A percentile compares a stretch with the other conserved stretches of the same genome.
Evolutionary conservation across 2,113 vertebrate species (phyloP).

Genomic region (Gnathochromis pfefferi): DNA sequence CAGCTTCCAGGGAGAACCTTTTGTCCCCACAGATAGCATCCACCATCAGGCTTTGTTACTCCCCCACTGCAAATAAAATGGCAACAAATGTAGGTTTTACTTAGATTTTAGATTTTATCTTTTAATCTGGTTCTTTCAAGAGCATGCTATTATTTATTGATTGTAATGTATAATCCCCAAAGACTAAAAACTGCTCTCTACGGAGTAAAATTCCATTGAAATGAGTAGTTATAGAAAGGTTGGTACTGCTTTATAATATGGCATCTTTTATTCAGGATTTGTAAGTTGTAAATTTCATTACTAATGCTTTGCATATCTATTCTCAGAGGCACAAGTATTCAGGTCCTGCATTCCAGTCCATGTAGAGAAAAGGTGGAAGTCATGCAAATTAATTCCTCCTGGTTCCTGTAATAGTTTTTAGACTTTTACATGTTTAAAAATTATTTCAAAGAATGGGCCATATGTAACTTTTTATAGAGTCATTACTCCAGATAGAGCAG

Average conservation of each 20-base stretch:
- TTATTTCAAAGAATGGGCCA: background rate
- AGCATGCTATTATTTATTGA: background rate
- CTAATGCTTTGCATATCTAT: background rate
- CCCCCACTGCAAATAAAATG: background rate
- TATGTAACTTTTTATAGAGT: background rate
- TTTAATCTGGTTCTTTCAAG: background rate
- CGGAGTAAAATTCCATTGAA: background rate
- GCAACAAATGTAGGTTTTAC: background rate
- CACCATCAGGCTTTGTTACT: conserved; percentile 34
- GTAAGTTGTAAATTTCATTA: background rate
- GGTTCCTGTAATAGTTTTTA: background rate
- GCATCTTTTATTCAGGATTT: background rate
- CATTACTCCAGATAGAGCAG: background rate
- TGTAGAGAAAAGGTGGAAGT: background rate
- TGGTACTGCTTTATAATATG: background rate
- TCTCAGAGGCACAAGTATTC: background rate
- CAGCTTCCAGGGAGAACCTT: background rate
- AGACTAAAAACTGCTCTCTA: background rate
- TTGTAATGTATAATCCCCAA: background rate
- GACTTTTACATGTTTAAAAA: background rate
- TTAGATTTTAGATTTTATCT: background rate
- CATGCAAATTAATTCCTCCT: background rate
- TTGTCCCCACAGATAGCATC: conserved; percentile 14
- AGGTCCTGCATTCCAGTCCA: background rate
- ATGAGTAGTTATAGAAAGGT: background rate